Conservation (phyloP, 2,888 invertebrate species). For the Eudemis profundana region DNA sequence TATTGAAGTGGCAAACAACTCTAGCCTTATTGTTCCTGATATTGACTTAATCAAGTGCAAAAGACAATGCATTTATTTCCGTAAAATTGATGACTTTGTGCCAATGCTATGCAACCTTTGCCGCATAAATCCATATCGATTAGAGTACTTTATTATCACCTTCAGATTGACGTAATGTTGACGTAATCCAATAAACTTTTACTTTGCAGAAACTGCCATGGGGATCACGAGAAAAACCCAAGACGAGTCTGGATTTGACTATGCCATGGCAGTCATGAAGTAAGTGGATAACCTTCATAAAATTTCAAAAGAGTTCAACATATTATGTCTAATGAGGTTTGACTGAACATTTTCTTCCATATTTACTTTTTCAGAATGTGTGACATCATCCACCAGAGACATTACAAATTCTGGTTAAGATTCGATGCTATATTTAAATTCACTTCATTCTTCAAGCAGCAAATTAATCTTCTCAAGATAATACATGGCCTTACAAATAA, state of each 20-base stretch:
- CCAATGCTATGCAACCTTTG: conserved; percentile 20
- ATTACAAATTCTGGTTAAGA: conserved; percentile 90
- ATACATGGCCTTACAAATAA: conserved; percentile 92
- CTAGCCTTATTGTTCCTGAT: conserved; percentile 6
- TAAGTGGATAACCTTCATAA: no score
- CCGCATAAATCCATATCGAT: conserved; percentile 4
- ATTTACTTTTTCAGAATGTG: conserved; percentile 89
- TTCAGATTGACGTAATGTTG: conserved; percentile 36
- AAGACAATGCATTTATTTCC: conserved; percentile 29
- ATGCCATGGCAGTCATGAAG: conserved; percentile 94
- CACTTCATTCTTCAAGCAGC: conserved; percentile 88
- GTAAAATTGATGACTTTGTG: conserved; percentile 4
- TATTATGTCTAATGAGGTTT: no score
- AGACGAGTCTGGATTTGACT: conserved; percentile 90
- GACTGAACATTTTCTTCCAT: no score
- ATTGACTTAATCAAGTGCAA: conserved; percentile 15
- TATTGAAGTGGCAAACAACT: conserved; percentile 21
- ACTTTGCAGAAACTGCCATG: conserved; percentile 91
- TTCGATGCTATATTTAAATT: conserved; percentile 89
- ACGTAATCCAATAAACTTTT: neutral
- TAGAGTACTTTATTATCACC: conserved; percentile 11
- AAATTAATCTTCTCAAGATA: conserved; percentile 87
- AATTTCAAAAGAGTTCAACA: no score
- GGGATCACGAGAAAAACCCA: conserved; percentile 91
- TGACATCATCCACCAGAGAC: conserved; percentile 91